phyloP scores from a whole-genome alignment of 2,888 invertebrate species.

The Cancer borealis region DNA sequence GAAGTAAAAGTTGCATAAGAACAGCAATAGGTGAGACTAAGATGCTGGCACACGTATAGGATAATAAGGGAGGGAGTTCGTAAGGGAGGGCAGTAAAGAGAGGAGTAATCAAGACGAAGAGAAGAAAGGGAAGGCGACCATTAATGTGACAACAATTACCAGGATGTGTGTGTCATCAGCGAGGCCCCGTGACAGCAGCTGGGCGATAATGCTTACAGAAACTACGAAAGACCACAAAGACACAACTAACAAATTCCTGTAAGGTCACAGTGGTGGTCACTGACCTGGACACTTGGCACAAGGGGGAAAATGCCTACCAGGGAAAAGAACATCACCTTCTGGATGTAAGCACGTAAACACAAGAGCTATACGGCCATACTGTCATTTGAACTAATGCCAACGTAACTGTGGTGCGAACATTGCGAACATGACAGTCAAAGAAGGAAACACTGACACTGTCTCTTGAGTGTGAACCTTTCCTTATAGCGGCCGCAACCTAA shows the following conservation, averaged over 20 bases:
- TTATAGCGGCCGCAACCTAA: background rate
- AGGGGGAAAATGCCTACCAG: background rate
- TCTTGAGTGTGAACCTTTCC: background rate
- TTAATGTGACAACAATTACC: background rate
- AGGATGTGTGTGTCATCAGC: background rate
- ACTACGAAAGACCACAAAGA: background rate
- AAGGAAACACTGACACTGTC: background rate
- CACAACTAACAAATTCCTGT: background rate
- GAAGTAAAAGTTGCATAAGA: too few species aligned
- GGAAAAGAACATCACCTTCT: background rate
- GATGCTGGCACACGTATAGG: too few species aligned
- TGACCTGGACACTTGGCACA: background rate
- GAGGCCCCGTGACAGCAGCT: background rate
- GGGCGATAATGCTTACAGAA: background rate
- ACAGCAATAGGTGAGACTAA: too few species aligned
- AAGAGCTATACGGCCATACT: too few species aligned
- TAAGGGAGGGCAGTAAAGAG: background rate
- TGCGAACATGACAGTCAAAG: background rate
- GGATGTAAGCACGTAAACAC: background rate
- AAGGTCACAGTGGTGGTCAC: background rate
- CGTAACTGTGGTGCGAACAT: background rate
- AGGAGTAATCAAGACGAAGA: background rate
- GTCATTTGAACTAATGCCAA: too few species aligned
- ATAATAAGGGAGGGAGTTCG: too few species aligned
- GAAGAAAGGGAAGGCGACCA: background rate